Base-by-base conservation (phyloP, 2,888 invertebrate species). In the Cyaniris semiargus region DNA sequence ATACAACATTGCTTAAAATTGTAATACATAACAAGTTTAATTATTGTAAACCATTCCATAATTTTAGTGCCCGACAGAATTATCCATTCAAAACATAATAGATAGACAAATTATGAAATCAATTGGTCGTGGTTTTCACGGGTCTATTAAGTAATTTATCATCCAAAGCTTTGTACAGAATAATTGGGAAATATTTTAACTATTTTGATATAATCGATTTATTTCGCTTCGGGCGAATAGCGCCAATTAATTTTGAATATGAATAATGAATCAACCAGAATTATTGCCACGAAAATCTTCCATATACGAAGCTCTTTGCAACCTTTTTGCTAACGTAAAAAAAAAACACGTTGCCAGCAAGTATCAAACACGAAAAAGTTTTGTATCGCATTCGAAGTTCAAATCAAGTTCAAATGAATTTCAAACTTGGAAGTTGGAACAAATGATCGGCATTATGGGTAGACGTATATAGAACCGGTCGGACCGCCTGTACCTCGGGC, bases 71-170 rank as follows among this genome's bases (percentile, higher is more conserved):
- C 3, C 4, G 13, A 31, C 27, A 27, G 27, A 60, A 60, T 60
- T 60, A 66, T 66, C 66, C 27, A 66, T 66, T 66, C 6, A 80
- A 78, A 77, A 77, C 53, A 56, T 44, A 5, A 48, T 31, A 13
- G 34, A 21, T 53, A 15, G n/a, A 27, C n/a, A 53, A 44, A 74
- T 58, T 60, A 70, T 48, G 13, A 76, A 76, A 74, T 74, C 74
- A 53, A 74, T 74, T 72, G 8, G 74, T 23, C 15, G 34, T 74
- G 74, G 74, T 23, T 72, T 72, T 72, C 60, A 23, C 48, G 44
- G 21, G n/a, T 5, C 44, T 72, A 44, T 27, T 23, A 44, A 27
- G 74, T 31, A 74, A 74, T 74, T 74, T 74, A 53, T 53, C 74
- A 74, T 48, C 53, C 48, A 74, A 44, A 23, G 74, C 74, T 74